These are phyloP conservation scores for Cotesia glomerata DNA, from an alignment of 1,140 invertebrate genomes.

Conservation along the genomic window DNA sequence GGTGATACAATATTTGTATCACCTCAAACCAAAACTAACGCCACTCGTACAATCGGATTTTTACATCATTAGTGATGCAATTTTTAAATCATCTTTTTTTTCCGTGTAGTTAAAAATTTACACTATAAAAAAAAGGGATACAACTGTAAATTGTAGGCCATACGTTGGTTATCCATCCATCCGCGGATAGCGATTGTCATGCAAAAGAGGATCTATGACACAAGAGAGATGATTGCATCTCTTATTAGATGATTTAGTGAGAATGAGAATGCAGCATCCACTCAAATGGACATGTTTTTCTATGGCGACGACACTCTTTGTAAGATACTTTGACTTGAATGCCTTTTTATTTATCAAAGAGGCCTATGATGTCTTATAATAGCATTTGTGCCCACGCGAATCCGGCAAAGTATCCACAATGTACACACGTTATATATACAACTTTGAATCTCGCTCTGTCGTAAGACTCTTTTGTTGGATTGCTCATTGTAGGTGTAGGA, in stretches of 20 bases:
- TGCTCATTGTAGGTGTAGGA: neutral
- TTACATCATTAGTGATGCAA: too few relatives aligned
- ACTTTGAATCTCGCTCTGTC: slow-evolving; percentile 19
- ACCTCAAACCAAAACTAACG: too few relatives aligned
- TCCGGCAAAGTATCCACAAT: slow-evolving; percentile 5
- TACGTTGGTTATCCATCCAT: too few relatives aligned
- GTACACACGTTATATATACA: slow-evolving; percentile 27
- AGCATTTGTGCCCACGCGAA: slow-evolving; percentile 2
- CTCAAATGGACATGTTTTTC: slow-evolving; percentile 1
- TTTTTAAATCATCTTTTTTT: too few relatives aligned
- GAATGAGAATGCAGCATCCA: neutral
- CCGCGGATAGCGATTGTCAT: too few relatives aligned
- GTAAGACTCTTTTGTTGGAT: neutral
- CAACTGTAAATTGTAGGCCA: too few relatives aligned
- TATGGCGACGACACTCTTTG: slow-evolving; percentile 2
- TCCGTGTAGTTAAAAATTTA: too few relatives aligned
- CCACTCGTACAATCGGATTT: too few relatives aligned
- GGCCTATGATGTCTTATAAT: slow-evolving; percentile 30
- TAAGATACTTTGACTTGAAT: slow-evolving; percentile 14
- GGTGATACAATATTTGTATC: too few relatives aligned
- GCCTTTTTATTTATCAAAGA: slow-evolving; percentile 25
- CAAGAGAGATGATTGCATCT: neutral
- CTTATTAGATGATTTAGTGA: slow-evolving; percentile 14
- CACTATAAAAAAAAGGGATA: too few relatives aligned
- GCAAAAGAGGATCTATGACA: neutral